Evolutionary conservation across 2,113 vertebrate genomes (phyloP), one percentile per base, ranked within the genome.

Genomic region (Atlantisia rogersi): DNA sequence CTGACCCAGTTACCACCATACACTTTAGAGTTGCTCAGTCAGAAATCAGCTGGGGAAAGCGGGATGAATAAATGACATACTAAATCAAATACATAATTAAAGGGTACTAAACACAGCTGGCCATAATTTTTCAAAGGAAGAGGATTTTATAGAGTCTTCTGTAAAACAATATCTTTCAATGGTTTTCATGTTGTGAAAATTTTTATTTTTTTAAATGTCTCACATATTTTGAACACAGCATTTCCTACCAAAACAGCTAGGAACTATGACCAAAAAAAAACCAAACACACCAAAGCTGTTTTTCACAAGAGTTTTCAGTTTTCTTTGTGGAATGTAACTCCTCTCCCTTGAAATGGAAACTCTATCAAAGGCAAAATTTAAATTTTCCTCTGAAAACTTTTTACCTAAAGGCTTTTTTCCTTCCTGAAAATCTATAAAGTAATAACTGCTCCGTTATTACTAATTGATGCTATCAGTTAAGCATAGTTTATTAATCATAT

Each of bases 81-180:
- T 73, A 77, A 59, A 94, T 94, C 88, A 93, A 90, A 93, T 88
- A 62, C 75, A 90, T 90, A 95, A 97, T 96, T 95, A 96, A 94
- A 78, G 85, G 79, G 10, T 77, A 69, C 75, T 77, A 92, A 94
- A 97, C 80, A 70, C 88, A 97, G 88, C 82, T 93, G 95, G 75
- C 19, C 85, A 82, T 86, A 58, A 80, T 79, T 94, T 94, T 90
- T 80, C 90, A 80, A 76, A 96, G 90, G 79, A 94, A 90, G 44
- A 88, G 20, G 48, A 77, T 94, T 96, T 92, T 82, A 52, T 80
- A 90, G 5, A 78, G 44, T 53, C 53, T 82, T 93, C 48, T 58
- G 50, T 69, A 92, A 81, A 90, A 76, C 50, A 92, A 65, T n/a
- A 85, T 89, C 15, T 94, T 79, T 50, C 50, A 90, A 22, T 77